Evolutionary conservation across 2,797 vertebrate species (phyloP).

Genomic region (Helarctos malayanus): DNA sequence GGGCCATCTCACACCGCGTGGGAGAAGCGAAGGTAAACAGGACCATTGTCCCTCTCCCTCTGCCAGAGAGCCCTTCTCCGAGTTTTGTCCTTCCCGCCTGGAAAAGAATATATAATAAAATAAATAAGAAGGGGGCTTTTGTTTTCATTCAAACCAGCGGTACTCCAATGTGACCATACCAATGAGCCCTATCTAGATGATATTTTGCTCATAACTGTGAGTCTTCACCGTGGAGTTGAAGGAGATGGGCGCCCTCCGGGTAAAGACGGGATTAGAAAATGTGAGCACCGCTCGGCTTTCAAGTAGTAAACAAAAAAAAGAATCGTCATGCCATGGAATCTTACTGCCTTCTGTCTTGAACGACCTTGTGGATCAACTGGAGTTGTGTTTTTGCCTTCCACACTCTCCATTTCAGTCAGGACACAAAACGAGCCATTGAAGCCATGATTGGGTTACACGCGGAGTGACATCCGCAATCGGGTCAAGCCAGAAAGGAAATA

Average conservation of each 20-base stretch:
- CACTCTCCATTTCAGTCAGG: slow-evolving; percentile 78
- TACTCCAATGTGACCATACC: slow-evolving; percentile 51
- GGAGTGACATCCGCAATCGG: slow-evolving; percentile 76
- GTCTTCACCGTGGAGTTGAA: slow-evolving; percentile 66
- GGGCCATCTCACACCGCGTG: slow-evolving; percentile 67
- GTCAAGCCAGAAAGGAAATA: slow-evolving; percentile 80
- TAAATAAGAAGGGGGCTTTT: background rate
- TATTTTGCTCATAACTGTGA: slow-evolving; percentile 69
- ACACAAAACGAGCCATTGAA: slow-evolving; percentile 76
- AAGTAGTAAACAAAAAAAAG: slow-evolving; percentile 72
- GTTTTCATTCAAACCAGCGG: slow-evolving; percentile 73
- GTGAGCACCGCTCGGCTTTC: slow-evolving; percentile 56
- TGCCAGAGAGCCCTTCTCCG: slow-evolving; percentile 72
- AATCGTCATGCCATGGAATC: background rate
- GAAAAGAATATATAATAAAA: background rate
- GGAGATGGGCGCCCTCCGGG: background rate
- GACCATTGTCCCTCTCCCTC: slow-evolving; percentile 62
- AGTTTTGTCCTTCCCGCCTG: slow-evolving; percentile 69
- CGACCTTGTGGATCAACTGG: slow-evolving; percentile 65
- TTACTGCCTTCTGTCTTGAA: slow-evolving; percentile 41
- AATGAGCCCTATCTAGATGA: slow-evolving; percentile 61
- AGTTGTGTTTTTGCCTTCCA: slow-evolving; percentile 71
- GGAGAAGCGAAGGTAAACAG: slow-evolving; percentile 83
- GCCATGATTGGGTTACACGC: slow-evolving; percentile 62
- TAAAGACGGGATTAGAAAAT: slow-evolving; percentile 55